A percentile compares a stretch with the other conserved stretches of the same genome.
Evolutionary conservation across 2,888 invertebrate species (phyloP).

Genomic region (Blastobasis lacticolella): DNA sequence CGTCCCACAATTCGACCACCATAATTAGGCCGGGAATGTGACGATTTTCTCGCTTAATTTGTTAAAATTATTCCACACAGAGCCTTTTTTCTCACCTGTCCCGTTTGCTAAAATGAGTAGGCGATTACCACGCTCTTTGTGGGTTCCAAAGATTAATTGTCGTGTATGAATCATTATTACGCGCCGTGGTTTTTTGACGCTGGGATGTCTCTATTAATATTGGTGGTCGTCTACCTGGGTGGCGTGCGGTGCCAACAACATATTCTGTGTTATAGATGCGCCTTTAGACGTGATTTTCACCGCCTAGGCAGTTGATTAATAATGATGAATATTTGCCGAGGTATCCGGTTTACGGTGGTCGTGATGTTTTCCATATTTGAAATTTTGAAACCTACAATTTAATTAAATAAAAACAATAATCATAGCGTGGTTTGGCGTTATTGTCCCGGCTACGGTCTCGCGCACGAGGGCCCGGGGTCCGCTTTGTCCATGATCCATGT

Average conservation of each 20-base stretch:
- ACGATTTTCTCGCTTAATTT: constrained; percentile 68
- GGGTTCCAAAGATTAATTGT: constrained; percentile 60
- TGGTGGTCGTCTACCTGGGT: constrained; percentile 44
- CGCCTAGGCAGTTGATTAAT: too few species aligned
- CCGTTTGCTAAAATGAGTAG: constrained; percentile 61
- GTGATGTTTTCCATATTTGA: too few species aligned
- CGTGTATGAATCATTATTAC: constrained; percentile 42
- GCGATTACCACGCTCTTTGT: constrained; percentile 54
- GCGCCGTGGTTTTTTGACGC: constrained; percentile 33
- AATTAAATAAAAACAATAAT: too few species aligned
- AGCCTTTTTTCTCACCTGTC: constrained; percentile 31
- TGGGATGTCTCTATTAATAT: constrained; percentile 52
- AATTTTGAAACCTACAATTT: too few species aligned
- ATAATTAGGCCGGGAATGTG: constrained; percentile 57
- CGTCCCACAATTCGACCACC: constrained; percentile 42
- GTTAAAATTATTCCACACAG: constrained; percentile 49
- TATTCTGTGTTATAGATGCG: too few species aligned
- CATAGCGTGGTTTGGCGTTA: too few species aligned
- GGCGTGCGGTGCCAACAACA: constrained; percentile 37
- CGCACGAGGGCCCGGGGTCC: too few species aligned
- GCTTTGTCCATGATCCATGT: too few species aligned
- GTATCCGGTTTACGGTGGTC: too few species aligned
- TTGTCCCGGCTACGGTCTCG: too few species aligned
- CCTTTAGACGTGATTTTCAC: too few species aligned
- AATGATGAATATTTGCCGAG: too few species aligned